These are phyloP conservation scores for Fistularia commersonii DNA, from an alignment of 2,797 vertebrate species.

Conservation along the genomic window DNA sequence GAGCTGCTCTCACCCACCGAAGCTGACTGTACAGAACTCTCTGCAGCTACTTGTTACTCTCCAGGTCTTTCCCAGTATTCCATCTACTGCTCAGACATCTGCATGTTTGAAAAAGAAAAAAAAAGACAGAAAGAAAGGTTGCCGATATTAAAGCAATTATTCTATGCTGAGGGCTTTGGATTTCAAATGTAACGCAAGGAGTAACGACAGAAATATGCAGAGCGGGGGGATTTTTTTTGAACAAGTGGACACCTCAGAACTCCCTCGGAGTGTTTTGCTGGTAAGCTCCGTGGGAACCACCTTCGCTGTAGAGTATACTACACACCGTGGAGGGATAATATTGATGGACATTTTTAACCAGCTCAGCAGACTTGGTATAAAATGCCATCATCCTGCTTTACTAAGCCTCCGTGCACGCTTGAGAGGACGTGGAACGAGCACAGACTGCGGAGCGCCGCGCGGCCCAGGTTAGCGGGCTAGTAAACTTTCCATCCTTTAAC, in stretches of 20 bases:
- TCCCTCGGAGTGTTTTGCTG: too few relatives aligned
- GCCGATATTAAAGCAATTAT: too few relatives aligned
- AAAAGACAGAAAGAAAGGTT: too few relatives aligned
- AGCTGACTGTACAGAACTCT: slow-evolving; percentile 24
- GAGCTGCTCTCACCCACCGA: slow-evolving; percentile 28
- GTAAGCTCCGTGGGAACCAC: too few relatives aligned
- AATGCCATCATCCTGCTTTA: slow-evolving; percentile 11
- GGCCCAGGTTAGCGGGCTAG: slow-evolving; percentile 23
- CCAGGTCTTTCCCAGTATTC: slow-evolving; percentile 8
- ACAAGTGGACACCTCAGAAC: too few relatives aligned
- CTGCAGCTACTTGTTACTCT: slow-evolving; percentile 16
- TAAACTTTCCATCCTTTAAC: slow-evolving; percentile 38
- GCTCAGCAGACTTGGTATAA: slow-evolving; percentile 3
- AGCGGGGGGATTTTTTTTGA: too few relatives aligned
- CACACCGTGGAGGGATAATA: neutral
- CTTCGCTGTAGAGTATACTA: too few relatives aligned
- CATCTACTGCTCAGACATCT: neutral
- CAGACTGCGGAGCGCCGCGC: slow-evolving; percentile 8
- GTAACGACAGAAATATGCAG: too few relatives aligned
- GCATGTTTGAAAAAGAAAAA: too few relatives aligned
- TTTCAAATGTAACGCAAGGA: too few relatives aligned
- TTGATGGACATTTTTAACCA: slow-evolving; percentile 2
- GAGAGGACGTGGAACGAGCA: slow-evolving; percentile 18
- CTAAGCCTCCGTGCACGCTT: slow-evolving; percentile 7
- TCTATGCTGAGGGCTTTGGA: too few relatives aligned